These are phyloP conservation scores for Oreortyx pictus DNA, from an alignment of 2,797 vertebrate species.

Conservation along the genomic window DNA sequence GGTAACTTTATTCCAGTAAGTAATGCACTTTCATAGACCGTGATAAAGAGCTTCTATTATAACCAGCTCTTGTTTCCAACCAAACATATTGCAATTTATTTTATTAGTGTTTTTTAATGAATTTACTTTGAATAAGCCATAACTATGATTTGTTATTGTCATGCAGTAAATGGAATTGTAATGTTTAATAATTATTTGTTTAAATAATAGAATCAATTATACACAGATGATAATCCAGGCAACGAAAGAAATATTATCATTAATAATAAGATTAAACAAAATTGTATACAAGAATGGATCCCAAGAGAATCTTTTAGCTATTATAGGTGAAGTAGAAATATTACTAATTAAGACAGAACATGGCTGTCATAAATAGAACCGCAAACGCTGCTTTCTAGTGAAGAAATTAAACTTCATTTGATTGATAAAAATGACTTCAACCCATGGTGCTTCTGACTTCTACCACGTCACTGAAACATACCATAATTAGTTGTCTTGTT, in stretches of 20 bases:
- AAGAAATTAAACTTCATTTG: constrained; percentile 12
- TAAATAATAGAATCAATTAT: constrained; percentile 78
- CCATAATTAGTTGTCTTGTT: background rate
- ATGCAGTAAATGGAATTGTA: constrained; percentile 72
- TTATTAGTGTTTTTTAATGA: constrained; percentile 79
- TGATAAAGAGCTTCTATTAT: constrained; percentile 60
- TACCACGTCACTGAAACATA: background rate
- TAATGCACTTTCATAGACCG: constrained; percentile 60
- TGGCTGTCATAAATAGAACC: constrained; percentile 54
- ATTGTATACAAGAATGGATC: constrained; percentile 73
- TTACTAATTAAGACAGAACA: constrained; percentile 76
- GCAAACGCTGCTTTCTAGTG: constrained; percentile 51
- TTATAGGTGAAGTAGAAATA: constrained; percentile 77
- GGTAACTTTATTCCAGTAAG: constrained; percentile 34
- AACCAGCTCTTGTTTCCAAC: constrained; percentile 70
- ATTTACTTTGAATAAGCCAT: constrained; percentile 77
- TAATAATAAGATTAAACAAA: constrained; percentile 84
- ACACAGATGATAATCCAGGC: constrained; percentile 69
- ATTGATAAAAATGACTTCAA: constrained; percentile 15
- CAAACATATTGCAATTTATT: constrained; percentile 79
- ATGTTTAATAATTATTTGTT: constrained; percentile 81
- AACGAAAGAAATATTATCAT: constrained; percentile 78
- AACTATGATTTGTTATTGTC: constrained; percentile 78
- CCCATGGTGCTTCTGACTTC: background rate
- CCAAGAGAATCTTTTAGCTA: constrained; percentile 75